phyloP scores from a whole-genome alignment of 1,140 invertebrate genomes.

The Pteromalus puparum region DNA sequence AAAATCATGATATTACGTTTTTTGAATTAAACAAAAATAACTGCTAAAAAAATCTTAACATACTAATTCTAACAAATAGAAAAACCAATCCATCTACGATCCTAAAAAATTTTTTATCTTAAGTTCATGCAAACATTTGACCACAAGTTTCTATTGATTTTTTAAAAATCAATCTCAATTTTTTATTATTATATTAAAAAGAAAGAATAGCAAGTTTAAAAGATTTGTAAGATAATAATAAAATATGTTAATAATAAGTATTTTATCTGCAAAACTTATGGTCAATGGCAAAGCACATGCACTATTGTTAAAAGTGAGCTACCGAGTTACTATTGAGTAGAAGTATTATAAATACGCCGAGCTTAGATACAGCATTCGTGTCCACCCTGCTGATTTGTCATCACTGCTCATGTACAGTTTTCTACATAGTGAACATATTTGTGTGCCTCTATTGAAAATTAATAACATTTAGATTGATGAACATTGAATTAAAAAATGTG shows the following conservation, averaged over 20 bases:
- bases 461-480: conserved; percentile 20
- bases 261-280: conserved; percentile 65
- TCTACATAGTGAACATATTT: background rate
- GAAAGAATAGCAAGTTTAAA: background rate
- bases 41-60: conserved; percentile 37
- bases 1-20: conserved; percentile 52
- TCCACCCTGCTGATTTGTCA: conserved; percentile 66
- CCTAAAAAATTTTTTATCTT: conserved; percentile 30
- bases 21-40: conserved; percentile 3
- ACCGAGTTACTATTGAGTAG: conserved; percentile 73
- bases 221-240: conserved; percentile 4
- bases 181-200: background rate
- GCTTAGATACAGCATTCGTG: conserved; percentile 75
- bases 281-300: conserved; percentile 69
- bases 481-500: conserved; percentile 6
- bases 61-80: conserved; percentile 41
- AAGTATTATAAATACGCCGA: conserved; percentile 73
- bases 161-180: conserved; percentile 20
- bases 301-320: conserved; percentile 77
- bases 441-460: background rate
- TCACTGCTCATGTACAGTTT: conserved; percentile 59
- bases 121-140: conserved; percentile 45
- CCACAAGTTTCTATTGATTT: conserved; percentile 53
- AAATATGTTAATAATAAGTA: conserved; percentile 18
- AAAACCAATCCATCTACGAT: conserved; percentile 42